Conservation (phyloP, 2,888 invertebrate species). For the Lepidocyrtoides sp. region DNA sequence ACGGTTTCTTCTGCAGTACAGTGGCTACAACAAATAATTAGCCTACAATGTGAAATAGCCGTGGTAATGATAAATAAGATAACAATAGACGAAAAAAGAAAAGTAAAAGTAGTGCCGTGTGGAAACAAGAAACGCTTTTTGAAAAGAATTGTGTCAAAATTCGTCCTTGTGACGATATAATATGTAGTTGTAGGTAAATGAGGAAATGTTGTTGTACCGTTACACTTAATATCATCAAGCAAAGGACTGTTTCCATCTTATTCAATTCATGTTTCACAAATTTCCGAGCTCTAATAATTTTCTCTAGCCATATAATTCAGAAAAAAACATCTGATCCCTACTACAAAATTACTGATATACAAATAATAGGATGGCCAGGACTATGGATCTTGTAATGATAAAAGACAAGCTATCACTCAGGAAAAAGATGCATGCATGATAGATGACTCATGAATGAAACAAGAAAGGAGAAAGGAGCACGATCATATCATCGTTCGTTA, state of each 20-base stretch:
- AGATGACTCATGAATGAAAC: background rate
- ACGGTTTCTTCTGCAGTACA: background rate
- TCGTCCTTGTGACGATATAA: slow-evolving; percentile 13
- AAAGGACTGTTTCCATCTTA: no score
- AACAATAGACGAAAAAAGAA: background rate
- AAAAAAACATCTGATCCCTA: no score
- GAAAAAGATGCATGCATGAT: background rate
- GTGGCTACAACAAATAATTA: background rate
- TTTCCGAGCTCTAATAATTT: no score
- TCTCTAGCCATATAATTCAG: no score
- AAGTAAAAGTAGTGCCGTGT: background rate
- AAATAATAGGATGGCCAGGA: no score
- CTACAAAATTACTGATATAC: no score
- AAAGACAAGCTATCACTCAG: no score
- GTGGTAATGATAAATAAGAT: background rate
- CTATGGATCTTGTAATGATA: no score
- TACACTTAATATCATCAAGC: background rate
- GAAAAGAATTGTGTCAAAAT: slow-evolving; percentile 45
- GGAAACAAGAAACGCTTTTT: background rate
- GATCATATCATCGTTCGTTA: slow-evolving; percentile 3
- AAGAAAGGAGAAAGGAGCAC: slow-evolving; percentile 18
- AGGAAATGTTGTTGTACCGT: slow-evolving; percentile 9
- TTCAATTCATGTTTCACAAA: no score
- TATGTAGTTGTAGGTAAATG: slow-evolving; percentile 8
- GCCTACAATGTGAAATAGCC: background rate